Percentiles rank a stretch among this genome's conserved stretches.
phyloP scores from a whole-genome alignment of 2,797 vertebrate species.

The Thunnus albacares region DNA sequence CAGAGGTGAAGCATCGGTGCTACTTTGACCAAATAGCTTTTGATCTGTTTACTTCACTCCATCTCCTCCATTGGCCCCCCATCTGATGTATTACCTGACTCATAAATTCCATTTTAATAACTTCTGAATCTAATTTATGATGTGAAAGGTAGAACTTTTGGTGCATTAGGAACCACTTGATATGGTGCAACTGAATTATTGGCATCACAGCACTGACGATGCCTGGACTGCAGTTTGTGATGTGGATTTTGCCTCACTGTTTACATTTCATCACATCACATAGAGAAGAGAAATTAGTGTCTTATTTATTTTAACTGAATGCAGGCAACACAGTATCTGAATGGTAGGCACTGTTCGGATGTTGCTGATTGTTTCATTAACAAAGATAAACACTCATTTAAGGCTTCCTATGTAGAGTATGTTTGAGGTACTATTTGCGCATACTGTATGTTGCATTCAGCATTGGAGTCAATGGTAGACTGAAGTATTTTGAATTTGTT shows the following conservation, averaged over 20 bases:
- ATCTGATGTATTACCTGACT: slow-evolving; percentile 41
- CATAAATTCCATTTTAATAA: slow-evolving; percentile 47
- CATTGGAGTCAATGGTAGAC: not conserved
- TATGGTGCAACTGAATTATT: slow-evolving; percentile 55
- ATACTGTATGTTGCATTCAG: not conserved
- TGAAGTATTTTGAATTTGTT: not conserved
- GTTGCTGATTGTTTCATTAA: not conserved
- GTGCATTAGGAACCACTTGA: slow-evolving; percentile 58
- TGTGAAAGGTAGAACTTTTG: slow-evolving; percentile 54
- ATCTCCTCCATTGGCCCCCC: not conserved
- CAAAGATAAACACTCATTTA: not conserved
- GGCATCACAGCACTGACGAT: slow-evolving; percentile 8
- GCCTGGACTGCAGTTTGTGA: slow-evolving; percentile 11
- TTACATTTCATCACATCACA: not conserved
- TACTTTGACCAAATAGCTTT: slow-evolving; percentile 36
- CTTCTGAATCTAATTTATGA: slow-evolving; percentile 54
- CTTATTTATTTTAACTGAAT: not conserved
- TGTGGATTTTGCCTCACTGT: slow-evolving; percentile 4
- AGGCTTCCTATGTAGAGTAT: not conserved
- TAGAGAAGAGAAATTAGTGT: not conserved
- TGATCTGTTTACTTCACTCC: slow-evolving; percentile 45
- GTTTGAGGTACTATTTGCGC: not conserved
- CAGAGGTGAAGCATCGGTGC: slow-evolving; percentile 18
- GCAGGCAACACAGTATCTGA: not conserved
- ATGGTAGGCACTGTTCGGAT: not conserved